These are phyloP conservation scores for Potamarius usumacintae DNA, from an alignment of 2,113 vertebrate genomes.

Conservation along the genomic window DNA sequence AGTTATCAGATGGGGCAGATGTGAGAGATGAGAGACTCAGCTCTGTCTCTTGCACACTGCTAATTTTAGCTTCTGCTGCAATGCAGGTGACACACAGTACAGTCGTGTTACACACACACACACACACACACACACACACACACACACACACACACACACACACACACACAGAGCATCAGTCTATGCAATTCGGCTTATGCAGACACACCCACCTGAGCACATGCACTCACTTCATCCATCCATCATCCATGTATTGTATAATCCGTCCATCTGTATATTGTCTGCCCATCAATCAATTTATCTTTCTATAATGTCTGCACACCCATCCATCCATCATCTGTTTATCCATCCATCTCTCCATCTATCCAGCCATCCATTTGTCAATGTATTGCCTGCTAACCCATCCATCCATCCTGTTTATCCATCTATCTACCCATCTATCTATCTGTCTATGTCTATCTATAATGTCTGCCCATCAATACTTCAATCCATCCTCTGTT, in stretches of 20 bases:
- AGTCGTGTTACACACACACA: conserved; percentile 10
- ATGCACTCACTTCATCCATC: not conserved
- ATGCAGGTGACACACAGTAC: conserved; percentile 61
- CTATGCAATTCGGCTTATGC: not conserved
- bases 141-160: conserved; percentile 2
- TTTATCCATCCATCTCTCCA: too few species aligned
- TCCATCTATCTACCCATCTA: not conserved
- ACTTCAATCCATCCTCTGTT: too few species aligned
- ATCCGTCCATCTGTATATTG: too few species aligned
- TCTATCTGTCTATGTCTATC: not conserved
- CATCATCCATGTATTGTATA: too few species aligned
- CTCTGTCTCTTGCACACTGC: conserved; percentile 53
- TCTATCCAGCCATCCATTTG: too few species aligned
- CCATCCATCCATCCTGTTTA: not conserved
- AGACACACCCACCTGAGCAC: not conserved
- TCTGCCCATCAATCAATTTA: too few species aligned
- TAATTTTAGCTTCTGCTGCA: conserved; percentile 68
- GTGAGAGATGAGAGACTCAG: conserved; percentile 46
- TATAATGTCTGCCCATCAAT: too few species aligned
- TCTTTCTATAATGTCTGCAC: too few species aligned
- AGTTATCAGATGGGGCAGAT: conserved; percentile 40
- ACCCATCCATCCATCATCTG: too few species aligned
- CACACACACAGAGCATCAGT: not conserved
- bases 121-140: conserved; percentile 26
- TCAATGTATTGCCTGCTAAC: too few species aligned